These are phyloP conservation scores for Borostomias antarcticus DNA, from an alignment of 2,797 vertebrate species.

Conservation along the genomic window DNA sequence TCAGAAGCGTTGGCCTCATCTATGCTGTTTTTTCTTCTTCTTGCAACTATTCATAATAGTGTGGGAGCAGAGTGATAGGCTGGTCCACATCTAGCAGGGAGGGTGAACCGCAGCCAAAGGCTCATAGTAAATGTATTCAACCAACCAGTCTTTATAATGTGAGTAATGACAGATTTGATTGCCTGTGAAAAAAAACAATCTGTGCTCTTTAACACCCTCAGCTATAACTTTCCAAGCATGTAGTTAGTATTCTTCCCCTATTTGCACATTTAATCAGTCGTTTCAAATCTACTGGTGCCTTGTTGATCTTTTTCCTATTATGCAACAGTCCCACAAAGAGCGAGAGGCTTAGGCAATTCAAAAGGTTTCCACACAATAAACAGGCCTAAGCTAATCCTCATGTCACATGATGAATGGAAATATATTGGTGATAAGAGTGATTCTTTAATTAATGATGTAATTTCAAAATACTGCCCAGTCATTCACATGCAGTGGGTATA, in stretches of 20 bases:
- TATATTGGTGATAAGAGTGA: no score
- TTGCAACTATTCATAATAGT: no score
- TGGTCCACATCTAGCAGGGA: neutral
- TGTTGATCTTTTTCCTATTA: neutral
- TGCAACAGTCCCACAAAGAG: neutral
- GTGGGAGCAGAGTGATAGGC: no score
- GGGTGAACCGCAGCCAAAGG: slow-evolving; percentile 24
- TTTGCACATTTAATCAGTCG: neutral
- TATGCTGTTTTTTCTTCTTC: neutral
- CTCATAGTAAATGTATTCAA: neutral
- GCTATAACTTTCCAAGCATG: neutral
- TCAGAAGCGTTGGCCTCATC: neutral
- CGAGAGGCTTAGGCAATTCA: no score
- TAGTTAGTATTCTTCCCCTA: neutral
- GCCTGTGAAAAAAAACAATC: neutral
- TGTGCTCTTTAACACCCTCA: neutral
- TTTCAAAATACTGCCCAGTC: no score
- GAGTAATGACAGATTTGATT: neutral
- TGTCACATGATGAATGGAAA: no score
- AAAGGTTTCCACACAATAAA: no score
- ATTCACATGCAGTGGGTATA: neutral
- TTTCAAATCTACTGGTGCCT: neutral
- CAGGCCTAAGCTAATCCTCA: no score
- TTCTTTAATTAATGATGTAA: neutral
- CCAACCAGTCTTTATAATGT: slow-evolving; percentile 20